Evolutionary conservation across 2,888 invertebrate species (phyloP).

Genomic region (Masnerella sp.): DNA sequence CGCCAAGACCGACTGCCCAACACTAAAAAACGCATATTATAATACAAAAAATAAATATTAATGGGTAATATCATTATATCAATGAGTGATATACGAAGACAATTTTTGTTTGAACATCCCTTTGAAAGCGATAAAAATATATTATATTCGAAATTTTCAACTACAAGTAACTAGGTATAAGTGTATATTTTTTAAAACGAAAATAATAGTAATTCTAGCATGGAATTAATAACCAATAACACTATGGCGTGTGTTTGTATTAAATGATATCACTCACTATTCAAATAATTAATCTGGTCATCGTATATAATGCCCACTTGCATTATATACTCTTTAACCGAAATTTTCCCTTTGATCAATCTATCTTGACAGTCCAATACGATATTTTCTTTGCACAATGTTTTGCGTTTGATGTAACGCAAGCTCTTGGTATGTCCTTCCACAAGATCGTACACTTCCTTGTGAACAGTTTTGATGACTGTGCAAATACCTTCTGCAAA

Average conservation of each 20-base stretch:
- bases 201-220: background rate
- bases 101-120: too few species aligned
- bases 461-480: background rate
- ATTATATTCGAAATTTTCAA: too few species aligned
- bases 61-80: too few species aligned
- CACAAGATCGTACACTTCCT: slow-evolving; percentile 1
- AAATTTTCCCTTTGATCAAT: background rate
- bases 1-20: background rate
- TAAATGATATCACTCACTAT: too few species aligned
- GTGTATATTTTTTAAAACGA: too few species aligned
- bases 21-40: background rate
- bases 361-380: background rate
- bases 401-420: slow-evolving; percentile 2
- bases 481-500: background rate
- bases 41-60: background rate
- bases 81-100: too few species aligned
- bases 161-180: too few species aligned
- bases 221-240: too few species aligned
- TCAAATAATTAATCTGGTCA: background rate
- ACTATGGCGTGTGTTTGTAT: too few species aligned
- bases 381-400: background rate
- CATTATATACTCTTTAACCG: background rate
- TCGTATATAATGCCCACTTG: background rate
- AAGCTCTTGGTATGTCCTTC: background rate
- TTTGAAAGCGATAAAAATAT: too few species aligned